Percentiles rank a stretch among this genome's conserved stretches.
phyloP scores from a whole-genome alignment of 2,888 invertebrate species.

The Elgonia sp. region DNA sequence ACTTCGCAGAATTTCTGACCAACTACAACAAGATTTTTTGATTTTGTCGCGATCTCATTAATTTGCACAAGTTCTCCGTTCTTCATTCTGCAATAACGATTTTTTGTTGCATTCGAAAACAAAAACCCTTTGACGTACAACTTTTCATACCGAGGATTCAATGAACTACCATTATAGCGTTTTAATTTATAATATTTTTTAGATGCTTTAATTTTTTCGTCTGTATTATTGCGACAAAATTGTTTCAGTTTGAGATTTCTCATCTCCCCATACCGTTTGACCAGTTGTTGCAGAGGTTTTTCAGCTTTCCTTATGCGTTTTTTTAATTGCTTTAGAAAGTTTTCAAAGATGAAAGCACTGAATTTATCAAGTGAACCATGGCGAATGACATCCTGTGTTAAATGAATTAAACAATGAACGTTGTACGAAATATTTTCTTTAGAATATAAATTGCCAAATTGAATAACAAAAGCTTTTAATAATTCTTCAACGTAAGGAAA shows the following conservation, averaged over 20 bases:
- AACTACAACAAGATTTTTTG: conserved; percentile 33
- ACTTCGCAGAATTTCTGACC: conserved; percentile 8
- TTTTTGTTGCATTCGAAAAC: conserved; percentile 7
- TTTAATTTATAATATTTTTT: conserved; percentile 39
- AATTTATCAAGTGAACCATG: conserved; percentile 1
- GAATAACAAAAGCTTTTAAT: too few species aligned
- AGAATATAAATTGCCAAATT: too few species aligned
- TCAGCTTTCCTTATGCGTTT: conserved; percentile 12
- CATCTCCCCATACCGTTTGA: not conserved
- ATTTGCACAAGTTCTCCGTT: conserved; percentile 28
- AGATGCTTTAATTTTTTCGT: not conserved
- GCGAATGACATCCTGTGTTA: not conserved
- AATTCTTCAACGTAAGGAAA: too few species aligned
- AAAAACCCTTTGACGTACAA: conserved; percentile 10
- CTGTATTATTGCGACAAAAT: not conserved
- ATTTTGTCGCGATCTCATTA: conserved; percentile 38
- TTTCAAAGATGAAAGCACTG: conserved; percentile 8
- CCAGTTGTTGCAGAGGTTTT: conserved; percentile 8
- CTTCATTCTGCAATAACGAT: conserved; percentile 35
- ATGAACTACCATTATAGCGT: conserved; percentile 3
- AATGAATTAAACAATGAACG: conserved; percentile 16
- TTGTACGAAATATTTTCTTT: conserved; percentile 17
- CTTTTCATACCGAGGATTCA: conserved; percentile 35
- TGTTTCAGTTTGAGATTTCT: not conserved
- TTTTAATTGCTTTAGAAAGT: not conserved